Evolutionary conservation across 2,113 vertebrate genomes (phyloP).

Genomic region (Odontophorus gujanensis): DNA sequence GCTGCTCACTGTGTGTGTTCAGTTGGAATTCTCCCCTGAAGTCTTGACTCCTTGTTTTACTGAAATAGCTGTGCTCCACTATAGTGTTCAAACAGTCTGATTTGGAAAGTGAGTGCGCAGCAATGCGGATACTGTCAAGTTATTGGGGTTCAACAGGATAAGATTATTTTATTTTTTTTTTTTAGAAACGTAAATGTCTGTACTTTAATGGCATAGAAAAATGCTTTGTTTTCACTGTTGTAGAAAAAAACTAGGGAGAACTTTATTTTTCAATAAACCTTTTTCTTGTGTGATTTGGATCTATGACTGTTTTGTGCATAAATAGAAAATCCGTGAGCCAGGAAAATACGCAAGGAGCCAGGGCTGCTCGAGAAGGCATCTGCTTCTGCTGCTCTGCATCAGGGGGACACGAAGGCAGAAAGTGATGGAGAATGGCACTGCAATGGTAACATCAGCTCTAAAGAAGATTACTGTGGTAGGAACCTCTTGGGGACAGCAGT

Average conservation of each 20-base stretch:
- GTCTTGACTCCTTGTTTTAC: slow-evolving; percentile 13
- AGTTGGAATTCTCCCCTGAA: slow-evolving; percentile 6
- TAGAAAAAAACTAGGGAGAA: slow-evolving; percentile 88
- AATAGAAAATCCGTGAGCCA: neutral
- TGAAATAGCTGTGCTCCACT: slow-evolving; percentile 61
- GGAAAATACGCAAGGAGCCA: neutral
- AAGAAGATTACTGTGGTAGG: fast-evolving
- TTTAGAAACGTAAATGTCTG: slow-evolving; percentile 71
- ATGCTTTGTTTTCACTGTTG: slow-evolving; percentile 82
- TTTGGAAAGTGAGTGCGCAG: slow-evolving; percentile 42
- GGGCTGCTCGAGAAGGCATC: neutral
- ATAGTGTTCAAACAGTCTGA: slow-evolving; percentile 66
- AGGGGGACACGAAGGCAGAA: neutral
- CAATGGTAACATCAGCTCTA: neutral
- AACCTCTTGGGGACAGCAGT: neutral
- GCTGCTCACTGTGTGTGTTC: neutral
- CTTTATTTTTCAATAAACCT: slow-evolving; percentile 98
- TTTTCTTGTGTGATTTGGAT: slow-evolving; percentile 85
- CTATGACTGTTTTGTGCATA: slow-evolving; percentile 54
- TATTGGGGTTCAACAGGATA: slow-evolving; percentile 38
- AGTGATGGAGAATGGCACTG: neutral
- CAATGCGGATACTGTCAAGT: slow-evolving; percentile 53
- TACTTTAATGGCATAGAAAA: slow-evolving; percentile 75
- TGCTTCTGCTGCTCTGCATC: neutral
- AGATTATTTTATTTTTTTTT: neutral